phyloP scores from a whole-genome alignment of 1,140 invertebrate species.

The Hormaphis cornu region DNA sequence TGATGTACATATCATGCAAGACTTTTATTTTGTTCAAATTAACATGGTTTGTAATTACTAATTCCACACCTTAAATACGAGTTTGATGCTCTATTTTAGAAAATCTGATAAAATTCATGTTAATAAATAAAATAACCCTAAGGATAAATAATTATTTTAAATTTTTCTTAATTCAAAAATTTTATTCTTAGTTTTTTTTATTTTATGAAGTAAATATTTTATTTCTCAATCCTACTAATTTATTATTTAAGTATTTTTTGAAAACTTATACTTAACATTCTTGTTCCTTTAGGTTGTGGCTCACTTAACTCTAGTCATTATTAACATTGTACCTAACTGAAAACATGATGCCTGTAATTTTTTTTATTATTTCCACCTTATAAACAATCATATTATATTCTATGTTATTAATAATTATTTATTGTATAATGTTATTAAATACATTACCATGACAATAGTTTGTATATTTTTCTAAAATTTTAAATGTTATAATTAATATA shows the following conservation, averaged over 20 bases:
- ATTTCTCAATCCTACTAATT: background rate
- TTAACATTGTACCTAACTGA: background rate
- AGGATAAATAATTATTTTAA: too few species aligned
- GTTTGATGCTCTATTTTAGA: too few species aligned
- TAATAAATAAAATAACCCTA: too few species aligned
- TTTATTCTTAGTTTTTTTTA: background rate
- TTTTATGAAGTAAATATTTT: background rate
- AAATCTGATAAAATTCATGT: too few species aligned
- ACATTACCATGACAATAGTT: background rate
- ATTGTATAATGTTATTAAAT: too few species aligned
- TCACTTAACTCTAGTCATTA: conserved; percentile 10
- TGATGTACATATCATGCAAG: background rate
- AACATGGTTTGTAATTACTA: background rate
- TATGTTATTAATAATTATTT: too few species aligned
- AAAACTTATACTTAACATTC: background rate
- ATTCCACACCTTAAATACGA: too few species aligned
- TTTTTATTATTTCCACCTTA: too few species aligned
- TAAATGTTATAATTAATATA: background rate
- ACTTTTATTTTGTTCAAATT: too few species aligned
- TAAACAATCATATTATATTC: too few species aligned
- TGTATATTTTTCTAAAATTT: background rate
- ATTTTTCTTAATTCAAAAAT: background rate
- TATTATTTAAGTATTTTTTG: background rate
- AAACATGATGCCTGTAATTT: too few species aligned
- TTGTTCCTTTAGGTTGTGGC: conserved; percentile 12